Evolutionary conservation across 2,797 vertebrate genomes (phyloP), one percentile per base, ranked within the genome.

Genomic region (Ptychobarbus kaznakovi): DNA sequence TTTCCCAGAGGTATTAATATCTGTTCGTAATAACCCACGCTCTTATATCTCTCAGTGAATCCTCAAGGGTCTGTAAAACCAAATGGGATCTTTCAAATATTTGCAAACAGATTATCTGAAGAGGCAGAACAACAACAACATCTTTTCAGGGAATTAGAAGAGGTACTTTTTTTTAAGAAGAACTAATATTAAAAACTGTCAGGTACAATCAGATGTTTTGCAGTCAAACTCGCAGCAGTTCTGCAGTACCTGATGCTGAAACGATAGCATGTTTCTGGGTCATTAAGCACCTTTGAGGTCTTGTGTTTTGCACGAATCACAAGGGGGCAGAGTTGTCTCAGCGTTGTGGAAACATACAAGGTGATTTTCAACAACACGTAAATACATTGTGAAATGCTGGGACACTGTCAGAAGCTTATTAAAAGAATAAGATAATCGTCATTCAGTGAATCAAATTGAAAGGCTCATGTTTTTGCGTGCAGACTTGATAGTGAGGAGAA

Each of bases 261-360:
- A 65, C 16, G 63, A 32, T 18, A 32, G 63, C 6, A 66, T 66
- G 58, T 25, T 61, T 61, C 58, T 38, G 35, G 66, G 40, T 56
- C 58, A 65, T 56, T 38, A 81, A 73, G 51, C 7, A 69, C 35
- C 8, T 20, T 58, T 40, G 46, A 49, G 58, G 44, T 83, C 83
- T 72, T 63, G 38, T 85, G 89, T 90, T 87, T 81, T 85, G 35
- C 88, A 86, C 81, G 22, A 86, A 89, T 91, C 92, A 95, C 92
- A 85, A 93, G 93, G 91, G 93, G 93, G 93, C 93, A 94, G 93
- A 92, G 90, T 92, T 92, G 93, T 83, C 91, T 91, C 88, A 93
- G 88, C 79, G 82, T 90, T 87, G 86, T 58, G 40, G 53, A 68
- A 40, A 68, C 25, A 11, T 2, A 44, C 32, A n/a, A 32, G 20